Conservation (phyloP, 2,797 vertebrate genomes). For the Spinibarbus caldwelli region DNA sequence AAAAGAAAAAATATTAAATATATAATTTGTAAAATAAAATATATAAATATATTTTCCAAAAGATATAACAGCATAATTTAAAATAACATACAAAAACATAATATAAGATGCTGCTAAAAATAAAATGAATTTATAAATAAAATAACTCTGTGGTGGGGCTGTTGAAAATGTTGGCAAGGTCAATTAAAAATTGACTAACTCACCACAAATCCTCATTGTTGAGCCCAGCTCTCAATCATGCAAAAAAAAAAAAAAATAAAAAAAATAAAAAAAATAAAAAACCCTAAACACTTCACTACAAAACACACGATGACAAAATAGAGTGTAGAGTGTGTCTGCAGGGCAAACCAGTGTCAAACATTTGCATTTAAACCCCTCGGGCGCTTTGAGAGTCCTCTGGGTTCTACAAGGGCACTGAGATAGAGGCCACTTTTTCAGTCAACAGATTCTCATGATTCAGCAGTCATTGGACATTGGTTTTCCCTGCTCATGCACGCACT, state of each 20-base stretch:
- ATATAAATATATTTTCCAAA: no score
- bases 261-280: no score
- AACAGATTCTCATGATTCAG: constrained; percentile 62
- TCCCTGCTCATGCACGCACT: constrained; percentile 9
- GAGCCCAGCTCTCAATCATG: constrained; percentile 44
- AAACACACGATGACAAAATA: constrained; percentile 13
- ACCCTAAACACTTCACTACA: constrained; percentile 12
- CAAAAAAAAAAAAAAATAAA: no score
- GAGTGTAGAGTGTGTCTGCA: neutral
- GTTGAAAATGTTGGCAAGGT: neutral
- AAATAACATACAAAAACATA: no score
- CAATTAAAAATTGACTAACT: neutral
- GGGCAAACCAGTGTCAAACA: constrained; percentile 54
- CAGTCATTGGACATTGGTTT: constrained; percentile 52
- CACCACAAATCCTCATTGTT: neutral
- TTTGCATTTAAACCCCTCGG: neutral
- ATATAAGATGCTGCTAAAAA: no score
- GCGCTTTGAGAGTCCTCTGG: constrained; percentile 3
- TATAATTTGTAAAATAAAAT: no score
- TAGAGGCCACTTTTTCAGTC: neutral
- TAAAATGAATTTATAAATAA: no score
- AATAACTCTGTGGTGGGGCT: neutral
- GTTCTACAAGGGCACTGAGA: neutral
- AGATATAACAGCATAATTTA: no score
- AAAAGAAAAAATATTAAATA: no score